Evolutionary conservation across 2,113 vertebrate species (phyloP).

Genomic region (Phyllopteryx taeniolatus): DNA sequence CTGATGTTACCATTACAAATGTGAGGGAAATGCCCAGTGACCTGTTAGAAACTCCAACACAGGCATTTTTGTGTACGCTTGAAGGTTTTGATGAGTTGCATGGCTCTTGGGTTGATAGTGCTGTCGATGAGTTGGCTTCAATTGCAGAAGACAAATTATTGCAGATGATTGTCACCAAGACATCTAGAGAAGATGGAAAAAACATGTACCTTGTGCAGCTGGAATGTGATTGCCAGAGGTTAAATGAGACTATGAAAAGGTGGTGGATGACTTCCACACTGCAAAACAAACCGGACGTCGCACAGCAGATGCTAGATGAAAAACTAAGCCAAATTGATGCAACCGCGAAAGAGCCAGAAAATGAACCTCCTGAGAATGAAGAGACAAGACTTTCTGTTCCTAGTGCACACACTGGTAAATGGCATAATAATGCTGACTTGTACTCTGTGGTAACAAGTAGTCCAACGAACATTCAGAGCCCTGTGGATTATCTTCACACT

Average conservation of each 20-base stretch:
- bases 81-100: constrained; percentile 74
- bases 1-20: constrained; percentile 59
- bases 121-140: constrained; percentile 71
- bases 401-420: not conserved
- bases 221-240: constrained; percentile 66
- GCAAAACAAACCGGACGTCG: constrained; percentile 9
- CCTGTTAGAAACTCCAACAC: constrained; percentile 71
- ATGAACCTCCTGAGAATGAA: not conserved
- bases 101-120: constrained; percentile 76
- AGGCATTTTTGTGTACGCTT: constrained; percentile 85
- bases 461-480: not conserved
- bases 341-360: constrained; percentile 2
- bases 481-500: not conserved
- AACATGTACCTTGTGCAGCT: constrained; percentile 73
- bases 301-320: not conserved
- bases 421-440: not conserved
- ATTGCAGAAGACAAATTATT: constrained; percentile 72
- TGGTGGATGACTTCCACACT: constrained; percentile 63
- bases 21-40: constrained; percentile 71
- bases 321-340: not conserved
- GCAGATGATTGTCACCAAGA: constrained; percentile 74
- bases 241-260: constrained; percentile 79
- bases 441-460: not conserved
- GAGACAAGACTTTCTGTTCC: not conserved
- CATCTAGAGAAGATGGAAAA: constrained; percentile 32